These are phyloP conservation scores for Rhynchophorus ferrugineus DNA, from an alignment of 1,140 invertebrate genomes.

Conservation along the genomic window DNA sequence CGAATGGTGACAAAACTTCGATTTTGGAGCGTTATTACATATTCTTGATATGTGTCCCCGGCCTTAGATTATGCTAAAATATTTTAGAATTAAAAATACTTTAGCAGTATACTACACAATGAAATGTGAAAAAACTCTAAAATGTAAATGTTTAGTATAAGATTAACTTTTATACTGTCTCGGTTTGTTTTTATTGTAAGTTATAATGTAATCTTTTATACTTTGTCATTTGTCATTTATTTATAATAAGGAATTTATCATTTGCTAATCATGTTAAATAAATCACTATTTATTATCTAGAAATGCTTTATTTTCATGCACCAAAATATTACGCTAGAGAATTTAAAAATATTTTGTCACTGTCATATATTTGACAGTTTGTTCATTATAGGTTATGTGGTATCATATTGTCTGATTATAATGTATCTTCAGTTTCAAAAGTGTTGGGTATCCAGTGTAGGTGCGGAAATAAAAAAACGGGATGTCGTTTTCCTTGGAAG, in stretches of 20 bases:
- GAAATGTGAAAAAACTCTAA: neutral
- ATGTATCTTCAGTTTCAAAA: no score
- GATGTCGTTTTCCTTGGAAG: no score
- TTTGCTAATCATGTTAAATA: neutral
- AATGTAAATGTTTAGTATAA: neutral
- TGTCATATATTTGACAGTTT: no score
- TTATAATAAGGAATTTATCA: neutral
- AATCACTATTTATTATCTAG: neutral
- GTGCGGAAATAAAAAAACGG: no score
- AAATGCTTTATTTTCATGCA: neutral
- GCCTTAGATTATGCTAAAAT: neutral
- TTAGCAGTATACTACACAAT: neutral
- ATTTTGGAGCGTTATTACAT: neutral
- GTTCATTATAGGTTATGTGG: no score
- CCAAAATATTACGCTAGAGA: no score
- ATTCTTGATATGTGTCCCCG: no score
- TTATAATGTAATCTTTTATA: neutral
- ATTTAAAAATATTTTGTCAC: no score
- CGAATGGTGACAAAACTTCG: neutral
- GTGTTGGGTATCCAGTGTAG: no score
- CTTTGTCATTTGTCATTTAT: neutral
- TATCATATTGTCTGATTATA: no score
- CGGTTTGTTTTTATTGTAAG: neutral
- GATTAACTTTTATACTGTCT: neutral
- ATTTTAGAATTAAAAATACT: neutral